phyloP scores from a whole-genome alignment of 2,113 vertebrate genomes.

The Sitta europaea region DNA sequence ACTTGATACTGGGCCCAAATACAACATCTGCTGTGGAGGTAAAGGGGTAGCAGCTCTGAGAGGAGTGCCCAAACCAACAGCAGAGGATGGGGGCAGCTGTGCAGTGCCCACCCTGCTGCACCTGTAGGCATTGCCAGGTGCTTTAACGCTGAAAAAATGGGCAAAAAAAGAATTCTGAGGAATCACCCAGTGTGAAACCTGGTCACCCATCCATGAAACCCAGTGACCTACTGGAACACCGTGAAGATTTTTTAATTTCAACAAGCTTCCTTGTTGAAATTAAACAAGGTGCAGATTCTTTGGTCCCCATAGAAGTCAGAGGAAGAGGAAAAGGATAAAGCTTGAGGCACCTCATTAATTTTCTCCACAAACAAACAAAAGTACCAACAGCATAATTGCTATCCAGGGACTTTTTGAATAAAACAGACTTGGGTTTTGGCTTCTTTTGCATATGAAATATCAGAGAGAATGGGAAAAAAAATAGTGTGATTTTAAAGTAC shows the following conservation, averaged over 20 bases:
- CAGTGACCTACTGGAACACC: neutral
- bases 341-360: neutral
- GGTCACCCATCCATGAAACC: neutral
- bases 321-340: neutral
- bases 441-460: neutral
- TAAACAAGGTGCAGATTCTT: neutral
- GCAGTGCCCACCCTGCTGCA: neutral
- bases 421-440: neutral
- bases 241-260: neutral
- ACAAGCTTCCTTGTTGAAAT: neutral
- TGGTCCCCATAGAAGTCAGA: neutral
- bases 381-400: neutral
- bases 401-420: neutral
- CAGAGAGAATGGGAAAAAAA: neutral
- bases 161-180: neutral
- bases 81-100: neutral
- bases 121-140: neutral
- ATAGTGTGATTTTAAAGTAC: neutral
- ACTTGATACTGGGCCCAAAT: neutral
- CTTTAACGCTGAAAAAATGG: neutral
- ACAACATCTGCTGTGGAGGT: fast-evolving
- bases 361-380: neutral
- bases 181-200: neutral
- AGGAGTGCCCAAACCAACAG: neutral
- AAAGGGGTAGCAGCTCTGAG: neutral